Conservation (phyloP, 2,113 vertebrate genomes). For the Epinephelus moara region DNA sequence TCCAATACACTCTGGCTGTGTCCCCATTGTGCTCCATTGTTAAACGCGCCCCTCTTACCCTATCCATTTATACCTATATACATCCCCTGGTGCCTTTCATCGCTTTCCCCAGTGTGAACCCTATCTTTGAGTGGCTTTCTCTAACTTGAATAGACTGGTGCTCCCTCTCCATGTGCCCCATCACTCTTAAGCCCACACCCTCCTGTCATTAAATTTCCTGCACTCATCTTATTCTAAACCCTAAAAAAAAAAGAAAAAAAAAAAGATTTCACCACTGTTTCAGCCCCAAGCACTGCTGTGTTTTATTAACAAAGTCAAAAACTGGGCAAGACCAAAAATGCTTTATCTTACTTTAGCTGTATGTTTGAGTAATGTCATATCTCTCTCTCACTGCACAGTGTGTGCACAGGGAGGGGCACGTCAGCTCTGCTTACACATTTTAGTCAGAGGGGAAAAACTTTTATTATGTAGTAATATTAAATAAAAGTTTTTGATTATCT, state of each 20-base stretch:
- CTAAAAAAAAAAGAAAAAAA: not conserved
- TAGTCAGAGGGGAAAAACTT: not conserved
- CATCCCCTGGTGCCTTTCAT: slow-evolving; percentile 56
- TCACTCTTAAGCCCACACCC: slow-evolving; percentile 21
- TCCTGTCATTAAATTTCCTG: not conserved
- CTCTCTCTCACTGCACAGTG: not conserved
- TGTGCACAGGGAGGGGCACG: not conserved
- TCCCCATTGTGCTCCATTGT: slow-evolving; percentile 55
- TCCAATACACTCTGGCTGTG: slow-evolving; percentile 28
- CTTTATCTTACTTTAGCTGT: not conserved
- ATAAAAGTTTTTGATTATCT: not conserved
- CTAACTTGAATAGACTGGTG: not conserved
- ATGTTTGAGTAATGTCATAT: not conserved
- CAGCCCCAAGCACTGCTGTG: not conserved
- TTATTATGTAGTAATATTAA: not conserved
- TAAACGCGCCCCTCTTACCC: slow-evolving; percentile 38
- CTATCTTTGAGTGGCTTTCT: slow-evolving; percentile 31
- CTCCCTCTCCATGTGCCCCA: slow-evolving; percentile 9
- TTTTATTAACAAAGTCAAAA: not conserved
- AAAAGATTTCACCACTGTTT: not conserved
- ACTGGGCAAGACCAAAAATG: not conserved
- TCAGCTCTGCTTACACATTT: not conserved
- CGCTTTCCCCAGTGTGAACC: slow-evolving; percentile 50
- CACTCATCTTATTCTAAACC: slow-evolving; percentile 1
- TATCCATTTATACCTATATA: slow-evolving; percentile 38